Conservation (phyloP, 2,888 invertebrate genomes). For the Oscheius sp. region DNA sequence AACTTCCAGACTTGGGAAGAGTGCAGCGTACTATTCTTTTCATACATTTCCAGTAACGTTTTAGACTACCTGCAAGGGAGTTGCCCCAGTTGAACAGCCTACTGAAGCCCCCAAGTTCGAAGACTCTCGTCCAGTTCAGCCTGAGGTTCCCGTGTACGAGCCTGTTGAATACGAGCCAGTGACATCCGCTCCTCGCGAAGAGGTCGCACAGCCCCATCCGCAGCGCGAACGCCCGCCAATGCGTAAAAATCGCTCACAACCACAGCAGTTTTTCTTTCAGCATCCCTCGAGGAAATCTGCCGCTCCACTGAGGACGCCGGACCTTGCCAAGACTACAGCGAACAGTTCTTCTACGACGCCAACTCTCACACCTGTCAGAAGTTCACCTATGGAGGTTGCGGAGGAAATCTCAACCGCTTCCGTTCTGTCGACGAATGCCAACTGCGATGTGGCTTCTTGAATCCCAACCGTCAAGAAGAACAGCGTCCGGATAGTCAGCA, state of each 20-base stretch:
- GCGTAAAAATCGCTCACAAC: constrained; percentile 1
- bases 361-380: constrained; percentile 51
- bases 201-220: constrained; percentile 26
- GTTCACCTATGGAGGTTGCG: constrained; percentile 71
- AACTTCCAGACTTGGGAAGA: constrained; percentile 70
- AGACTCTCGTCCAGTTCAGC: not conserved
- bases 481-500: constrained; percentile 5
- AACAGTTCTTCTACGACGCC: constrained; percentile 73
- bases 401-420: constrained; percentile 70
- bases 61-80: constrained; percentile 54
- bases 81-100: constrained; percentile 57
- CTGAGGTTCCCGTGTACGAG: constrained; percentile 17
- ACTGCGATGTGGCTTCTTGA: constrained; percentile 59
- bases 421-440: constrained; percentile 62
- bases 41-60: not conserved
- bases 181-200: constrained; percentile 26
- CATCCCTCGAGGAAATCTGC: constrained; percentile 62
- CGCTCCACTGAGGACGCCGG: constrained; percentile 77
- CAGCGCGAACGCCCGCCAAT: constrained; percentile 23
- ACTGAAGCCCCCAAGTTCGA: constrained; percentile 34
- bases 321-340: constrained; percentile 84
- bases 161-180: constrained; percentile 38
- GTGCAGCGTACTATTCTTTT: constrained; percentile 50
- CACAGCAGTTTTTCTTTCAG: constrained; percentile 7
- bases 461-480: constrained; percentile 16